Percentiles rank a stretch among this genome's conserved stretches.
Conservation (phyloP, 2,888 invertebrate species). For the Vandiemenella viatica region DNA sequence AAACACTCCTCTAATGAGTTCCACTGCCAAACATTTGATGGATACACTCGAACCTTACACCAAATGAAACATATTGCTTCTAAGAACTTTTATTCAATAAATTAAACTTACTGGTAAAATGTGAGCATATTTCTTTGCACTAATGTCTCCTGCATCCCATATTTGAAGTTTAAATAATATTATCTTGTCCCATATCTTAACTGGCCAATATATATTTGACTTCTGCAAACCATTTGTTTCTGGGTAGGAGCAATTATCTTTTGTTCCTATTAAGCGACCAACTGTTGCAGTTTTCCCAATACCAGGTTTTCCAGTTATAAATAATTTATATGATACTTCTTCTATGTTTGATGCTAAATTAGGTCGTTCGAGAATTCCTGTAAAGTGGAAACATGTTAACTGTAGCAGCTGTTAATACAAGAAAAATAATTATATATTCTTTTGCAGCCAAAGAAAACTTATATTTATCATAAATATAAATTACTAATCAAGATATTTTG, state of each 20-base stretch:
- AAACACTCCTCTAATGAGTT: no score
- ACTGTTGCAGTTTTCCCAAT: constrained; percentile 38
- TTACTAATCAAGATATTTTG: no score
- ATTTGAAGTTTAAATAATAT: constrained; percentile 38
- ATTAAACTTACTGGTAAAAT: constrained; percentile 32
- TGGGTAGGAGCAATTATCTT: constrained; percentile 25
- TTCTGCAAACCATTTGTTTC: constrained; percentile 37
- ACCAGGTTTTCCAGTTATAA: constrained; percentile 36
- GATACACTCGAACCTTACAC: no score
- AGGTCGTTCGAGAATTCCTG: constrained; percentile 38
- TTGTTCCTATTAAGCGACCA: constrained; percentile 32
- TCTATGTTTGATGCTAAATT: constrained; percentile 32
- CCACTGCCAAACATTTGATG: no score
- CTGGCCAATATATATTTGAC: constrained; percentile 39
- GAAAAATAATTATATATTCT: no score
- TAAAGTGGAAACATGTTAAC: neutral
- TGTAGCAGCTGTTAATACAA: neutral
- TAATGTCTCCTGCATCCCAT: constrained; percentile 41
- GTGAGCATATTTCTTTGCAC: constrained; percentile 38
- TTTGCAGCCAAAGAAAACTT: no score
- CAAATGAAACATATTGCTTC: no score
- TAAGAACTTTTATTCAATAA: no score
- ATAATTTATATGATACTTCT: constrained; percentile 39
- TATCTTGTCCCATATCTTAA: constrained; percentile 36
- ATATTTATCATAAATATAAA: no score